Percentiles rank a stretch among this genome's conserved stretches.
Evolutionary conservation across 2,888 invertebrate genomes (phyloP).

Genomic region (Lasius platythorax): DNA sequence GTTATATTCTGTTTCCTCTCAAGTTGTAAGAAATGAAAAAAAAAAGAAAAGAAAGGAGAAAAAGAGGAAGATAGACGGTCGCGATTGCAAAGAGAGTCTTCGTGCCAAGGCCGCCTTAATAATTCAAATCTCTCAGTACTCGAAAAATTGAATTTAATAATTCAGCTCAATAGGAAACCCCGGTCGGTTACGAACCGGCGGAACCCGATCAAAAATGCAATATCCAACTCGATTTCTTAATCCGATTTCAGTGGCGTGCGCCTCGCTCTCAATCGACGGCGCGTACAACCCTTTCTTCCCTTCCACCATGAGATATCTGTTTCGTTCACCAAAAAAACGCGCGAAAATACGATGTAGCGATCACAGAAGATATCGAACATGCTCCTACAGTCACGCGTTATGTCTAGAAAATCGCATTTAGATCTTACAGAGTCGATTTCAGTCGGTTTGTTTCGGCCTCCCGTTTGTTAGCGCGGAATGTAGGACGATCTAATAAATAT

Average conservation of each 20-base stretch:
- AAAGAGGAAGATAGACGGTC: slow-evolving; percentile 44
- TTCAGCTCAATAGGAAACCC: slow-evolving; percentile 84
- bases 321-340: slow-evolving; percentile 23
- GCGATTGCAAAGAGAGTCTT: slow-evolving; percentile 77
- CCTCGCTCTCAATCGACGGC: slow-evolving; percentile 55
- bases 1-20: slow-evolving; percentile 5
- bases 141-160: slow-evolving; percentile 86
- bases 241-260: slow-evolving; percentile 81
- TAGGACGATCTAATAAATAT: slow-evolving; percentile 33
- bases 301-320: background rate
- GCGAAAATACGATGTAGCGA: slow-evolving; percentile 7
- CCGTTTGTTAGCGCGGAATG: slow-evolving; percentile 21
- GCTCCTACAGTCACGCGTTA: slow-evolving; percentile 19
- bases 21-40: slow-evolving; percentile 6
- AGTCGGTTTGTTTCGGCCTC: background rate
- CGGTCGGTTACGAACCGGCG: slow-evolving; percentile 78
- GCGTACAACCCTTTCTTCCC: slow-evolving; percentile 47
- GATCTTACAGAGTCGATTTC: background rate
- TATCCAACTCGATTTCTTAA: slow-evolving; percentile 85
- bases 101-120: slow-evolving; percentile 80
- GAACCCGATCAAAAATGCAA: slow-evolving; percentile 84
- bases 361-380: background rate
- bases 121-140: slow-evolving; percentile 85
- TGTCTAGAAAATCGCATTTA: slow-evolving; percentile 34
- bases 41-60: background rate